phyloP scores from a whole-genome alignment of 2,113 vertebrate species.

The Bos indicus region DNA sequence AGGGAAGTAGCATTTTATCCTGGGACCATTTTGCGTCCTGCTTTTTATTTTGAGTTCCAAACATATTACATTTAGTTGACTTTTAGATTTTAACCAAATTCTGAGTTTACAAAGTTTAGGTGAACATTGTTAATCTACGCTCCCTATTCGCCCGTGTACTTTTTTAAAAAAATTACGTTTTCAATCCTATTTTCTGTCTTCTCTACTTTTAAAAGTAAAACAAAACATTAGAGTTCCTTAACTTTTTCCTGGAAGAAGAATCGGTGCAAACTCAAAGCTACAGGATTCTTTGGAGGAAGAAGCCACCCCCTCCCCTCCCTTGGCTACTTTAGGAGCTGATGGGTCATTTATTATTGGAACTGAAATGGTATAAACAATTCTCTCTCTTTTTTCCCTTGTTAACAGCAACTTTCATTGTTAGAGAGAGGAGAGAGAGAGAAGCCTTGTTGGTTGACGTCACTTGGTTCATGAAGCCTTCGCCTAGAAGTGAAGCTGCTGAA shows the following conservation, averaged over 20 bases:
- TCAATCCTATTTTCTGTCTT: background rate
- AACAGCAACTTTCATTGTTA: conserved; percentile 89
- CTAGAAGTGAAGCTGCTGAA: conserved; percentile 94
- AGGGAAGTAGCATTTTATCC: background rate
- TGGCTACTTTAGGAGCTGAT: conserved; percentile 54
- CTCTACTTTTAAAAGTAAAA: conserved; percentile 39
- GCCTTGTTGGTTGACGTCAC: conserved; percentile 92
- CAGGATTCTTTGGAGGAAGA: conserved; percentile 45
- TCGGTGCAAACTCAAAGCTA: conserved; percentile 52
- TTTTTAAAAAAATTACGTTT: conserved; percentile 7
- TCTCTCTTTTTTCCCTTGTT: conserved; percentile 66
- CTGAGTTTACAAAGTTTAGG: conserved; percentile 32
- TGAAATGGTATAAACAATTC: conserved; percentile 73
- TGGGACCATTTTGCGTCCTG: background rate
- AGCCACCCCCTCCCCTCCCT: conserved; percentile 35
- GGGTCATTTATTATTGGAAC: conserved; percentile 71
- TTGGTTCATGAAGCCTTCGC: conserved; percentile 84
- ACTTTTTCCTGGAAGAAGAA: conserved; percentile 70
- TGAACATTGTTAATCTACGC: background rate
- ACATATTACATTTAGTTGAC: background rate
- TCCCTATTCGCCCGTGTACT: background rate
- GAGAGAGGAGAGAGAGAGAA: conserved; percentile 79
- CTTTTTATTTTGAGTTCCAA: background rate
- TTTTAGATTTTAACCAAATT: background rate
- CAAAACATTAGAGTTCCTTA: conserved; percentile 64